phyloP scores from a whole-genome alignment of 2,113 vertebrate genomes.

The Pontoporia blainvillei region DNA sequence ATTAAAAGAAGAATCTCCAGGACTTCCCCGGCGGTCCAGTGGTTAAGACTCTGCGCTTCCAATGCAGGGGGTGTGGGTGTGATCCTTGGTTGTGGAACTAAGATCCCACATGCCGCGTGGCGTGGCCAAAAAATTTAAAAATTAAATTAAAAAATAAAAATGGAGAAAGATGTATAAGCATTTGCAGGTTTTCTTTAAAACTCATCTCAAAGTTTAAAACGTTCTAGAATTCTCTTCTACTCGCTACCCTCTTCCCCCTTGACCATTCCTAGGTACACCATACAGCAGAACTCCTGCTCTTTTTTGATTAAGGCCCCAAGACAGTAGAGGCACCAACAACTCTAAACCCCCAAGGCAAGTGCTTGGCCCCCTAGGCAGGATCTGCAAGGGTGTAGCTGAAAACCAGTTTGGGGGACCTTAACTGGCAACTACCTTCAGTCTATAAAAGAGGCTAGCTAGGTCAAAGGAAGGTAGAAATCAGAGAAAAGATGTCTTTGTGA shows the following conservation, averaged over 20 bases:
- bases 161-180: neutral
- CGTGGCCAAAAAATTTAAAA: no score
- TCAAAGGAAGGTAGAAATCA: neutral
- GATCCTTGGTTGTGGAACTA: no score
- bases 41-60: no score
- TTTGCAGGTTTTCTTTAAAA: slow-evolving; percentile 29
- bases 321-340: neutral
- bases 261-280: neutral
- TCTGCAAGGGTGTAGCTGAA: neutral
- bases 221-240: neutral
- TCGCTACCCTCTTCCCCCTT: neutral
- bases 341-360: neutral
- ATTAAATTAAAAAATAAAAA: neutral
- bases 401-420: neutral
- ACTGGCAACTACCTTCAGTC: neutral
- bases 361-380: neutral
- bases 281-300: neutral
- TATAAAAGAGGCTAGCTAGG: neutral
- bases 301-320: neutral
- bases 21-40: no score
- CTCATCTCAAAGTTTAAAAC: neutral
- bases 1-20: no score
- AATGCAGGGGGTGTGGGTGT: accelerated
- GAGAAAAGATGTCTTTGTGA: neutral
- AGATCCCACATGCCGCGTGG: no score